These are phyloP conservation scores for Characodon lateralis DNA, from an alignment of 2,797 vertebrate species.

Conservation along the genomic window DNA sequence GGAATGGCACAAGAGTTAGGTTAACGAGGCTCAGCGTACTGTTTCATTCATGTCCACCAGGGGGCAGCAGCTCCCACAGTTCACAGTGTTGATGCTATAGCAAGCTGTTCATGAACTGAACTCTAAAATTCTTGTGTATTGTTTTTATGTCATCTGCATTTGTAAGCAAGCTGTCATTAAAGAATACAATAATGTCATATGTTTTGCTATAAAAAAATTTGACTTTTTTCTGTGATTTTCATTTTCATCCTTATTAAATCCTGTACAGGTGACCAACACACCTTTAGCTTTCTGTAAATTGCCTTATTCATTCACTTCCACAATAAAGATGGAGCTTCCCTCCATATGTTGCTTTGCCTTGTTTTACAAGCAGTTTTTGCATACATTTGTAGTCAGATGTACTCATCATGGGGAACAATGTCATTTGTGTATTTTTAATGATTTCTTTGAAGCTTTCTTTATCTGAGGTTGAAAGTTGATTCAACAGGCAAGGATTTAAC, in stretches of 20 bases:
- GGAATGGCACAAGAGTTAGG: slow-evolving; percentile 5
- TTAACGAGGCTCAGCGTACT: slow-evolving; percentile 42
- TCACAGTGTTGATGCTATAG: slow-evolving; percentile 61
- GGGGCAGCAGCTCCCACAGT: slow-evolving; percentile 53
- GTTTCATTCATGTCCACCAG: slow-evolving; percentile 76
- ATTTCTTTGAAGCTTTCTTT: background rate
- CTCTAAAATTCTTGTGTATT: slow-evolving; percentile 67
- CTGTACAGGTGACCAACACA: slow-evolving; percentile 40
- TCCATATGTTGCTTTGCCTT: slow-evolving; percentile 13
- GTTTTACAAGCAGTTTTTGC: background rate
- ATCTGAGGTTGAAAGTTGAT: background rate
- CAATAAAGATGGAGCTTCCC: slow-evolving; percentile 72
- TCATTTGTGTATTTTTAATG: background rate
- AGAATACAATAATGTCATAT: slow-evolving; percentile 68
- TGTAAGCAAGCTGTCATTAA: slow-evolving; percentile 60
- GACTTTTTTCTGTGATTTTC: slow-evolving; percentile 54
- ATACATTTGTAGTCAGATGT: background rate
- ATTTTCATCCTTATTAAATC: slow-evolving; percentile 13
- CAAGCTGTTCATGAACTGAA: slow-evolving; percentile 61
- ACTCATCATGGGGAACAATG: background rate
- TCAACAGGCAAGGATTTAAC: background rate
- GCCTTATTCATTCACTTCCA: slow-evolving; percentile 42
- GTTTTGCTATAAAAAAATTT: slow-evolving; percentile 65
- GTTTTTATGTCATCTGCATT: slow-evolving; percentile 72
- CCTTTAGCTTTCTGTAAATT: slow-evolving; percentile 45